Percentiles rank a stretch among this genome's conserved stretches.
phyloP scores from a whole-genome alignment of 2,113 vertebrate genomes.

The Nothobranchius kuhntae region DNA sequence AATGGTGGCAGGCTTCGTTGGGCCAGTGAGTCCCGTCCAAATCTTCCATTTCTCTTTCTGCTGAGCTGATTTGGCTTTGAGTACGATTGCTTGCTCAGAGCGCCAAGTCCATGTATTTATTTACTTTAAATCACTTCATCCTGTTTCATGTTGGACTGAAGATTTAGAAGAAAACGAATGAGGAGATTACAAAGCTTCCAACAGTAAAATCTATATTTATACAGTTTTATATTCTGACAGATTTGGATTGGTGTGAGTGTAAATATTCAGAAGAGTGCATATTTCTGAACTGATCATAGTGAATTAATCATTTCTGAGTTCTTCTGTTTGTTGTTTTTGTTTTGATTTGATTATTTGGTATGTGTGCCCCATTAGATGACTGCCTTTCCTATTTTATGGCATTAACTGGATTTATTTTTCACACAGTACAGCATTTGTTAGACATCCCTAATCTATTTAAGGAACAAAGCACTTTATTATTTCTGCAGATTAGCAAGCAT shows the following conservation, averaged over 20 bases:
- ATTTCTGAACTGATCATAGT: constrained; percentile 10
- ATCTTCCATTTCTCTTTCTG: constrained; percentile 38
- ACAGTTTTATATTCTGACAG: constrained; percentile 32
- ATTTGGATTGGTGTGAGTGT: constrained; percentile 2
- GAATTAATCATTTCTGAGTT: constrained; percentile 14
- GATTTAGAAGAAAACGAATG: constrained; percentile 56
- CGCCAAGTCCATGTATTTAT: constrained; percentile 43
- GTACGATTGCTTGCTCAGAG: constrained; percentile 12
- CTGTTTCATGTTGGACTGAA: constrained; percentile 52
- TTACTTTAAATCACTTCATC: constrained; percentile 55
- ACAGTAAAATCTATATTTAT: constrained; percentile 47
- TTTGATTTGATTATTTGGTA: constrained; percentile 37
- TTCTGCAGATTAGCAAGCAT: neutral
- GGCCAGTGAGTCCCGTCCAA: constrained; percentile 76
- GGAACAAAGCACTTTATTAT: constrained; percentile 10
- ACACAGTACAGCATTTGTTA: constrained; percentile 54
- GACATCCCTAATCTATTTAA: constrained; percentile 39
- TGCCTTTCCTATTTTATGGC: constrained; percentile 50
- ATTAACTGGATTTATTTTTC: constrained; percentile 69
- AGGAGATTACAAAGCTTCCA: constrained; percentile 41
- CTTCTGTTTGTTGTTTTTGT: constrained; percentile 3
- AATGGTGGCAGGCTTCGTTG: constrained; percentile 80
- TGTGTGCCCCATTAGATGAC: constrained; percentile 26
- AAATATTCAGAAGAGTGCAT: constrained; percentile 6
- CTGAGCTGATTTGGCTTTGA: constrained; percentile 40